Conservation (phyloP, 2,888 invertebrate genomes). For the Auanema freiburgensis region DNA sequence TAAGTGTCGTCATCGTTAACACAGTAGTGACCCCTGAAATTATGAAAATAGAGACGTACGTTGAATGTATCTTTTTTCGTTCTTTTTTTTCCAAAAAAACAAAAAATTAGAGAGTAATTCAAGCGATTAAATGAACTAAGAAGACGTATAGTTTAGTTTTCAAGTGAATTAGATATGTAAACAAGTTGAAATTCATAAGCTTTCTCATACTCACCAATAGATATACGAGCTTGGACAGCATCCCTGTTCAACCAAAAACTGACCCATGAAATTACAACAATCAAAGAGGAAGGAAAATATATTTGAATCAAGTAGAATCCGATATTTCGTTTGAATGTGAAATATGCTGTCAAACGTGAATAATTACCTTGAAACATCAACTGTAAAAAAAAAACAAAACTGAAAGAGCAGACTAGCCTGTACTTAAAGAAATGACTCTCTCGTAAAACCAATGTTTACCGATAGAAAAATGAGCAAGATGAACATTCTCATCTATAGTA, state of each 20-base stretch:
- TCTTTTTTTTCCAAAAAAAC: constrained; percentile 1
- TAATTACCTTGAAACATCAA: constrained; percentile 62
- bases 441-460: constrained; percentile 60
- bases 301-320: constrained; percentile 65
- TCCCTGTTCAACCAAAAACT: constrained; percentile 64
- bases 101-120: not conserved
- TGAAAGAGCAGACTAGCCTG: constrained; percentile 32
- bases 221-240: constrained; percentile 65
- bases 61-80: not conserved
- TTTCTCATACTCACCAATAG: constrained; percentile 58
- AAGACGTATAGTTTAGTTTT: not conserved
- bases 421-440: constrained; percentile 62
- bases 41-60: not conserved
- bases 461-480: constrained; percentile 65
- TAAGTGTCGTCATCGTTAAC: constrained; percentile 66
- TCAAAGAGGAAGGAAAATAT: constrained; percentile 64
- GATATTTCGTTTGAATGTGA: constrained; percentile 63
- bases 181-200: constrained; percentile 1
- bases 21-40: constrained; percentile 65
- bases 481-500: constrained; percentile 63
- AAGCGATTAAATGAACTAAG: not conserved
- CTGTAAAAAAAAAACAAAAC: not conserved
- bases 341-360: constrained; percentile 64
- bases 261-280: constrained; percentile 65
- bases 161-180: not conserved